Conservation (phyloP, 2,888 invertebrate species). For the Drosophila infuscata region DNA sequence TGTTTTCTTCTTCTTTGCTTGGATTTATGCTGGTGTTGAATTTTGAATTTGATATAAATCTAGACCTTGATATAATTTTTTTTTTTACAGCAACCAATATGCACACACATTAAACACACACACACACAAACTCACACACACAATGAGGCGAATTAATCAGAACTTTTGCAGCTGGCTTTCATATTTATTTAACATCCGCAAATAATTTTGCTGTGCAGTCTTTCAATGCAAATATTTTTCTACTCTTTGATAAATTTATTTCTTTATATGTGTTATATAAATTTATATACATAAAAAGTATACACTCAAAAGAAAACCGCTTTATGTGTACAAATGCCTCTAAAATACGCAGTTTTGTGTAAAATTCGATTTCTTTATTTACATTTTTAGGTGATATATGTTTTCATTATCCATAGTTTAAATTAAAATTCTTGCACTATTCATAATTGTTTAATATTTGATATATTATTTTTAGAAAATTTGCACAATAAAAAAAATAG, state of each 20-base stretch:
- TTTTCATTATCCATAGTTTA: not conserved
- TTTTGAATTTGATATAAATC: constrained; percentile 38
- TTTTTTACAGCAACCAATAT: constrained; percentile 4
- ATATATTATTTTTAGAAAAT: not conserved
- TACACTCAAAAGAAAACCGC: not conserved
- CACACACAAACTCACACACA: constrained; percentile 1
- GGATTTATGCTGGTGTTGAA: constrained; percentile 18
- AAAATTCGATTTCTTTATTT: too few relatives aligned
- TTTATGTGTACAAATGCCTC: too few relatives aligned
- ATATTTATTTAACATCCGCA: constrained; percentile 32
- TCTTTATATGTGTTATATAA: not conserved
- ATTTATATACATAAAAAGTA: not conserved
- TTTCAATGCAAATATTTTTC: not conserved
- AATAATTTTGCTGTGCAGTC: constrained; percentile 11
- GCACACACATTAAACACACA: constrained; percentile 2
- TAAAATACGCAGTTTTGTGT: not conserved
- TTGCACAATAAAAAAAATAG: too few relatives aligned
- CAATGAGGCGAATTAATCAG: constrained; percentile 30
- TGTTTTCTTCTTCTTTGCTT: not conserved
- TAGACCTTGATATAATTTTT: constrained; percentile 49
- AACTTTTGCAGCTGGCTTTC: constrained; percentile 33
- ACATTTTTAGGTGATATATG: not conserved
- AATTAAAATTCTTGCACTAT: not conserved
- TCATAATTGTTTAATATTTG: too few relatives aligned
- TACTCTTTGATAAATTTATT: not conserved